These are phyloP conservation scores for Cinclus cinclus DNA, from an alignment of 2,113 vertebrate species.

Conservation along the genomic window DNA sequence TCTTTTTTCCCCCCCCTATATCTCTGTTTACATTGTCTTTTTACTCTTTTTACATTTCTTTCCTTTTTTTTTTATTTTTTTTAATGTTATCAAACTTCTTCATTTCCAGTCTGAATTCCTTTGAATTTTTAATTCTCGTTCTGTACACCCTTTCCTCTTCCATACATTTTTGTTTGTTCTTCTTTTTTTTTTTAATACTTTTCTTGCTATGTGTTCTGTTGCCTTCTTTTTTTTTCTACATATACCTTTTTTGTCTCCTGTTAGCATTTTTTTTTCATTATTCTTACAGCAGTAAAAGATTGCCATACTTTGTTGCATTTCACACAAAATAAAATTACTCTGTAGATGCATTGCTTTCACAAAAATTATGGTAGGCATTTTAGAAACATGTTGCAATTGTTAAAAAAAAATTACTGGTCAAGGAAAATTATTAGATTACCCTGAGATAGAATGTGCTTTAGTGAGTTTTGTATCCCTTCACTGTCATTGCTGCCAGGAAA, in stretches of 20 bases:
- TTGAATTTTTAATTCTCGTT: not conserved
- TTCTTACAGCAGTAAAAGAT: not conserved
- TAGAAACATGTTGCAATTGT: not conserved
- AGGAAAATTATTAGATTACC: not conserved
- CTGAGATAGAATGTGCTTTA: not conserved
- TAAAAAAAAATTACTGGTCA: not conserved
- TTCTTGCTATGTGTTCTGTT: not conserved
- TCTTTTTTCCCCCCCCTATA: accelerated
- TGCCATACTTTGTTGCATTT: not conserved
- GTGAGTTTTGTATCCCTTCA: not conserved
- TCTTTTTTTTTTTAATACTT: not conserved
- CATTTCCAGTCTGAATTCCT: not conserved
- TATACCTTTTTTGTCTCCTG: accelerated
- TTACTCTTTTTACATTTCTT: not conserved
- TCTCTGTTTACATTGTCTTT: not conserved
- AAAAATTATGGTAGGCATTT: not conserved
- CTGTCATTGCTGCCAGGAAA: not conserved
- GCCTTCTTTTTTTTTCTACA: not conserved
- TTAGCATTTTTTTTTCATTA: not conserved
- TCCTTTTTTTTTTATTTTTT: not conserved
- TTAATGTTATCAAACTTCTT: not conserved
- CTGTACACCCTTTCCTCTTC: not conserved
- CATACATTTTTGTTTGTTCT: not conserved
- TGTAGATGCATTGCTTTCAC: not conserved
- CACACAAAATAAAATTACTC: not conserved